These are phyloP conservation scores for Sebastiscus tertius DNA, from an alignment of 2,797 vertebrate species.

Conservation along the genomic window DNA sequence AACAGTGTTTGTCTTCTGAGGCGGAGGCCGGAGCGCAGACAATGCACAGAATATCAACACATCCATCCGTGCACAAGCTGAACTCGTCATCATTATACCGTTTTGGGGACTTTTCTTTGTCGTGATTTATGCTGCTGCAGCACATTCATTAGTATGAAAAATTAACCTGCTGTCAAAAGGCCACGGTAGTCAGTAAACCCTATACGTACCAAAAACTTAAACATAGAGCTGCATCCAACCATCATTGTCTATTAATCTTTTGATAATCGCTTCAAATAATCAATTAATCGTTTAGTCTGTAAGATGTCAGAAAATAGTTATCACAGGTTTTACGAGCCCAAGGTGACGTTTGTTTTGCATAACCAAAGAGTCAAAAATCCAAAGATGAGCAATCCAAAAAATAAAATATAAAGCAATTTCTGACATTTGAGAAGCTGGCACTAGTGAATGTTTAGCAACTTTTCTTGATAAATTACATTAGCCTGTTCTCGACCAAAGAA, in stretches of 20 bases:
- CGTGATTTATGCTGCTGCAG: neutral
- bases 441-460: neutral
- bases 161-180: neutral
- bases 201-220: too few species aligned
- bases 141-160: neutral
- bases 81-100: neutral
- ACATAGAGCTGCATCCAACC: neutral
- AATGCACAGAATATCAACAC: conserved; percentile 45
- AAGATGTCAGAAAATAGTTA: neutral
- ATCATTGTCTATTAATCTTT: neutral
- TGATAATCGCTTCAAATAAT: neutral
- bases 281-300: neutral
- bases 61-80: conserved; percentile 22
- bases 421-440: neutral
- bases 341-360: neutral
- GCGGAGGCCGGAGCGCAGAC: conserved; percentile 15
- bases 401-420: neutral
- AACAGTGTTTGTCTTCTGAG: conserved; percentile 39
- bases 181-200: neutral
- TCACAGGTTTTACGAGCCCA: neutral
- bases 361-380: neutral
- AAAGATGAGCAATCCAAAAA: neutral
- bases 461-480: neutral
- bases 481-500: too few species aligned
- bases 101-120: conserved; percentile 13